Conservation (phyloP, 2,888 invertebrate species). For the Lathronympha strigana region DNA sequence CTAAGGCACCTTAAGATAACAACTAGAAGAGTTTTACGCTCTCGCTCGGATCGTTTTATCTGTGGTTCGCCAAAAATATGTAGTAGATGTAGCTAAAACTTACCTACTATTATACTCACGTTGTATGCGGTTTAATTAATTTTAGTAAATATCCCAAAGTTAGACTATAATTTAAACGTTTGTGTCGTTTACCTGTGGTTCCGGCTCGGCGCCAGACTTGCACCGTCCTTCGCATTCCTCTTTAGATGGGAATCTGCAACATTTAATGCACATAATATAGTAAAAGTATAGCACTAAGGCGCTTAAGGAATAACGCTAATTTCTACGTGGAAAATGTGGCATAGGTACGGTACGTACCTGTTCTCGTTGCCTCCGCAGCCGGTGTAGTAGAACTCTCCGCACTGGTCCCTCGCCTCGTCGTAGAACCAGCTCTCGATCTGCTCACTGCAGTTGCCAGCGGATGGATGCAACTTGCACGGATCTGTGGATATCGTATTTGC, state of each 20-base stretch:
- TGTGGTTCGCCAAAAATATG: neutral
- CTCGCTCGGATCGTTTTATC: too few relatives aligned
- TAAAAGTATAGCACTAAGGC: neutral
- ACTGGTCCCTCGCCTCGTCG: conserved; percentile 2
- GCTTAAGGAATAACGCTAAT: too few relatives aligned
- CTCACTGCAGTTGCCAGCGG: conserved; percentile 26
- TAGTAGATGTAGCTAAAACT: neutral
- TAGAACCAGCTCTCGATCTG: conserved; percentile 4
- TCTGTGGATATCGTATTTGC: neutral
- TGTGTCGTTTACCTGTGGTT: neutral
- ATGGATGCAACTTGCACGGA: conserved; percentile 20
- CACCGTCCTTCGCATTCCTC: conserved; percentile 85
- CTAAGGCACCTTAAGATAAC: too few relatives aligned
- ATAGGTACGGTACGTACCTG: conserved; percentile 88
- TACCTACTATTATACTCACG: neutral
- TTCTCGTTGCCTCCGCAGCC: conserved; percentile 84
- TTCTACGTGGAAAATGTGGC: too few relatives aligned
- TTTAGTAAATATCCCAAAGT: neutral
- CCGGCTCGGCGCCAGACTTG: conserved; percentile 49
- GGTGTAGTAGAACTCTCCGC: conserved; percentile 10
- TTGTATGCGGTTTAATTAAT: neutral
- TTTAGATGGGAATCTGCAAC: conserved; percentile 84
- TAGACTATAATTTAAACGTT: too few relatives aligned
- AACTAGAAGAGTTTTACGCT: too few relatives aligned
- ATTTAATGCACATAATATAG: neutral